Conservation (phyloP, 2,888 invertebrate species). For the Calameuta pallipes region DNA sequence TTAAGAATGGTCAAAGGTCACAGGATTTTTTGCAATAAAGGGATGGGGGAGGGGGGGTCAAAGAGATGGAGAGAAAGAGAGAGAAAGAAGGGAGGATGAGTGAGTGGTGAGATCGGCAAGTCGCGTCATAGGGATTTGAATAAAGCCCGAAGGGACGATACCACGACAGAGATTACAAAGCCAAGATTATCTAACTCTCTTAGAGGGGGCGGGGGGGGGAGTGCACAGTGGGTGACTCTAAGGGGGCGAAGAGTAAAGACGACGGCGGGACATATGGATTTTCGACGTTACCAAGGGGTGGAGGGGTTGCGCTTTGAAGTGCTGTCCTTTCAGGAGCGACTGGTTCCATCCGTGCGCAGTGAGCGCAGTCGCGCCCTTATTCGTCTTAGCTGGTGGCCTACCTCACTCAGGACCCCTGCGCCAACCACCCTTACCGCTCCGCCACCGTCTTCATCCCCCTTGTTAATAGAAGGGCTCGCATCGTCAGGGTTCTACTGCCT, state of each 20-base stretch:
- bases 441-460: conserved; percentile 25
- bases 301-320: conserved; percentile 46
- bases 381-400: background rate
- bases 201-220: conserved; percentile 18
- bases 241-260: conserved; percentile 8
- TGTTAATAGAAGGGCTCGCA: conserved; percentile 60
- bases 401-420: background rate
- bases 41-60: conserved; percentile 7
- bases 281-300: conserved; percentile 29
- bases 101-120: background rate
- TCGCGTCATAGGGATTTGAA: background rate
- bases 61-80: conserved; percentile 5
- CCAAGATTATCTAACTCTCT: conserved; percentile 56
- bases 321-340: conserved; percentile 52
- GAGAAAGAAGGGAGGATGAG: conserved; percentile 1
- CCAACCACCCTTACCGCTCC: background rate
- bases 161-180: conserved; percentile 51
- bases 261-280: conserved; percentile 40
- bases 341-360: conserved; percentile 53
- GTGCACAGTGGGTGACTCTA: conserved; percentile 31
- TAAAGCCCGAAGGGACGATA: conserved; percentile 6
- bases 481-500: conserved; percentile 23
- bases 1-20: background rate
- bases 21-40: background rate
- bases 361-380: conserved; percentile 29